Percentiles rank a stretch among this genome's conserved stretches.
phyloP scores from a whole-genome alignment of 2,888 invertebrate genomes.

The Drosophila macrospina region DNA sequence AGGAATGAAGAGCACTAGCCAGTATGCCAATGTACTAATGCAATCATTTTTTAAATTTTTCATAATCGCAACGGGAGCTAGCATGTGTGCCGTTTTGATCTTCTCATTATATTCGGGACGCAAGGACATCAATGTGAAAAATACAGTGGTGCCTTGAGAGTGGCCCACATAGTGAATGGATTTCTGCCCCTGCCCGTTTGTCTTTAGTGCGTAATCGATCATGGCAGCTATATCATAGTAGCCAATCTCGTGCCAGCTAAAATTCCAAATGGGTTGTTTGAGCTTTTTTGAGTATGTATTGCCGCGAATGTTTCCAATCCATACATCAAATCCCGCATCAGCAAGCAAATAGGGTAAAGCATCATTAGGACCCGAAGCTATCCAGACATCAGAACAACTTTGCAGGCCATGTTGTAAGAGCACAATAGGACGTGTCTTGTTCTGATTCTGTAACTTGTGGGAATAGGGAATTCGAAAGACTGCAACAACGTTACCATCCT shows the following conservation, averaged over 20 bases:
- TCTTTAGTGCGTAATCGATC: slow-evolving; percentile 72
- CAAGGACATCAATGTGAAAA: slow-evolving; percentile 72
- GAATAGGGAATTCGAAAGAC: slow-evolving; percentile 79
- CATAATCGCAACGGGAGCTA: slow-evolving; percentile 85
- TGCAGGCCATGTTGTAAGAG: slow-evolving; percentile 86
- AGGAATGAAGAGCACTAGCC: too few species aligned
- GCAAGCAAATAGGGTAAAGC: slow-evolving; percentile 73
- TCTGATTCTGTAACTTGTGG: slow-evolving; percentile 62
- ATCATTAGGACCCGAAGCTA: slow-evolving; percentile 69
- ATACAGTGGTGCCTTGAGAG: slow-evolving; percentile 81
- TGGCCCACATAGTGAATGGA: slow-evolving; percentile 81
- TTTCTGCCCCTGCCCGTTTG: slow-evolving; percentile 62
- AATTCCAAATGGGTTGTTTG: slow-evolving; percentile 67
- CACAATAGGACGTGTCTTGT: slow-evolving; percentile 64
- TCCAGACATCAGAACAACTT: slow-evolving; percentile 77
- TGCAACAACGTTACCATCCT: slow-evolving; percentile 77
- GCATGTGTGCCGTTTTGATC: slow-evolving; percentile 79
- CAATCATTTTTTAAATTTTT: slow-evolving; percentile 85
- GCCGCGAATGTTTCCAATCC: slow-evolving; percentile 82
- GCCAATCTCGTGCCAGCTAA: slow-evolving; percentile 95
- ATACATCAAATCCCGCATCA: slow-evolving; percentile 83
- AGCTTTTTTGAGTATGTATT: slow-evolving; percentile 69
- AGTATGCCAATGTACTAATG: not conserved
- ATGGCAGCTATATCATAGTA: slow-evolving; percentile 85
- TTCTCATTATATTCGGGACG: slow-evolving; percentile 77